A percentile compares a stretch with the other conserved stretches of the same genome.
phyloP scores from a whole-genome alignment of 2,797 vertebrate species.

The Margarornis squamiger region DNA sequence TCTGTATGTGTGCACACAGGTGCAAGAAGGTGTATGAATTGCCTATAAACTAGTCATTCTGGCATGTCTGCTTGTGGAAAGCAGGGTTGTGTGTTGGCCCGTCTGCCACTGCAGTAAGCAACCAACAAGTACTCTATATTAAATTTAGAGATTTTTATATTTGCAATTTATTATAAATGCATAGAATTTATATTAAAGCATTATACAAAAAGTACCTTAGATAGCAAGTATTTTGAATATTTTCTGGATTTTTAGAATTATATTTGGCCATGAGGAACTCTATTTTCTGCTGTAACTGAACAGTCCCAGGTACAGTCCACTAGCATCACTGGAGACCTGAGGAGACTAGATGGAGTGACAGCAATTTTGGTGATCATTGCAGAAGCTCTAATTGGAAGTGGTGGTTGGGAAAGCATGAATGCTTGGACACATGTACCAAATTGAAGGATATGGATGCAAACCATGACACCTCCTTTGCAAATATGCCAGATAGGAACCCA shows the following conservation, averaged over 20 bases:
- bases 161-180: background rate
- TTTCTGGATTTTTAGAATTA: background rate
- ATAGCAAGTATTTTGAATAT: background rate
- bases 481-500: background rate
- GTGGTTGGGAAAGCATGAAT: accelerated
- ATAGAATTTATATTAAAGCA: background rate
- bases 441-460: background rate
- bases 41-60: background rate
- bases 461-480: background rate
- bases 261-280: background rate
- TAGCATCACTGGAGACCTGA: accelerated
- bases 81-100: background rate
- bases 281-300: background rate
- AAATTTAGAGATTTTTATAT: background rate
- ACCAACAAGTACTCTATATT: too few relatives aligned
- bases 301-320: accelerated
- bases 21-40: accelerated
- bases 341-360: accelerated
- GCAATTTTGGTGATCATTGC: accelerated
- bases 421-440: background rate
- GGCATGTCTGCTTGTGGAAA: background rate
- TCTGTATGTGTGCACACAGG: background rate
- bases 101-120: background rate
- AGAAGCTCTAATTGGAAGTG: background rate
- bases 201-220: background rate